Evolutionary conservation across 2,797 vertebrate species (phyloP).

Genomic region (Knipowitschia caucasica): DNA sequence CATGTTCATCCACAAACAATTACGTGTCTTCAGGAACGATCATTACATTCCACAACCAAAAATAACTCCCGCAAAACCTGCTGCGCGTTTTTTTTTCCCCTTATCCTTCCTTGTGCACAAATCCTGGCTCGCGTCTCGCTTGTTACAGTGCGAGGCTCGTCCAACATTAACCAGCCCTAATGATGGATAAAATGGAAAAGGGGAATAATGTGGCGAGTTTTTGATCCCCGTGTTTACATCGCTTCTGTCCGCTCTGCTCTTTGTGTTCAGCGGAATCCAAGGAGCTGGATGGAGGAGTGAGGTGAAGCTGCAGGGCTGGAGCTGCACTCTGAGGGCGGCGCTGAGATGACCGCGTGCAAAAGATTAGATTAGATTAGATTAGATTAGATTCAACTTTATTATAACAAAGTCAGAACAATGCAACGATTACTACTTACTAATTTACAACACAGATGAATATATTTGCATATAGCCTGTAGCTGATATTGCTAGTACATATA

Average conservation of each 20-base stretch:
- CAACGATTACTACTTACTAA: no score
- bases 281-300: no score
- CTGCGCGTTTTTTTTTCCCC: not conserved
- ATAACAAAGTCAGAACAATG: no score
- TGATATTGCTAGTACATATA: no score
- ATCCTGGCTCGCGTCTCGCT: constrained; percentile 20
- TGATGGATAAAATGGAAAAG: constrained; percentile 21
- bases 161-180: constrained; percentile 46
- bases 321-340: no score
- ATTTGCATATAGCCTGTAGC: no score
- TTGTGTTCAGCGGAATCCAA: constrained; percentile 38
- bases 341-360: no score
- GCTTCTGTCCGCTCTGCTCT: constrained; percentile 2
- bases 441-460: no score
- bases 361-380: no score
- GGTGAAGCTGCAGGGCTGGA: not conserved
- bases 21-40: constrained; percentile 24
- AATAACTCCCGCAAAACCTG: constrained; percentile 13
- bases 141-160: constrained; percentile 34
- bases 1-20: constrained; percentile 5
- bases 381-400: no score
- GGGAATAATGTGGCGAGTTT: constrained; percentile 22
- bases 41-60: not conserved
- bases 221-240: constrained; percentile 62
- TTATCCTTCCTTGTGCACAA: not conserved